A percentile compares a stretch with the other conserved stretches of the same genome.
These are phyloP conservation scores for Phalacrocorax pelagicus DNA, from an alignment of 2,113 vertebrate species.

Conservation along the genomic window DNA sequence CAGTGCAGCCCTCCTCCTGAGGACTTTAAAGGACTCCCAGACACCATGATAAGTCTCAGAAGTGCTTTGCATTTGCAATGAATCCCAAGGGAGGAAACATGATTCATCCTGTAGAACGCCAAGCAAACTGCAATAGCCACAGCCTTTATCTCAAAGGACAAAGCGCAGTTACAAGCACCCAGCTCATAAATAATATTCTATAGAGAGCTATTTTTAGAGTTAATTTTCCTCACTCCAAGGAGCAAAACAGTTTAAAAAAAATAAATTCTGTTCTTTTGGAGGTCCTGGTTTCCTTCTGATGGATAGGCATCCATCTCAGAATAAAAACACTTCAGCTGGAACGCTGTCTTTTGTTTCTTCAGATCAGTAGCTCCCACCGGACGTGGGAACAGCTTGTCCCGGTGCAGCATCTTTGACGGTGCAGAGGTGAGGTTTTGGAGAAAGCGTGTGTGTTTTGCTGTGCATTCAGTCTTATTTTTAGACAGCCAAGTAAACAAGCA, in stretches of 20 bases:
- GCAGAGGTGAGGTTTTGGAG: background rate
- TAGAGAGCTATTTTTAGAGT: background rate
- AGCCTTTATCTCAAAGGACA: background rate
- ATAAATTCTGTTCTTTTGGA: background rate
- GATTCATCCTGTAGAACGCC: background rate
- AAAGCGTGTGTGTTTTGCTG: background rate
- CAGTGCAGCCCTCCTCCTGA: background rate
- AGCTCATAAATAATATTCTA: background rate
- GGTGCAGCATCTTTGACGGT: background rate
- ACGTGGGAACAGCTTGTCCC: background rate
- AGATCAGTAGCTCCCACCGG: background rate
- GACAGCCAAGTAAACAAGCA: background rate
- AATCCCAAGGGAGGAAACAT: background rate
- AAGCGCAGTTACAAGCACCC: background rate
- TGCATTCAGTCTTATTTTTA: constrained; percentile 16
- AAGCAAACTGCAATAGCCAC: background rate
- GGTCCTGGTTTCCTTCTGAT: background rate
- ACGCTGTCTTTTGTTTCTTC: background rate
- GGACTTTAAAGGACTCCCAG: background rate
- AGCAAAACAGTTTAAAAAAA: background rate
- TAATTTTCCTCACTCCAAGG: background rate
- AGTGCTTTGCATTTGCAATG: background rate
- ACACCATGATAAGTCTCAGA: background rate
- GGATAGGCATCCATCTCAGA: background rate
- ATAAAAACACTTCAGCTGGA: background rate